phyloP scores from a whole-genome alignment of 2,888 invertebrate genomes.

The Torymus aiolomorphi region DNA sequence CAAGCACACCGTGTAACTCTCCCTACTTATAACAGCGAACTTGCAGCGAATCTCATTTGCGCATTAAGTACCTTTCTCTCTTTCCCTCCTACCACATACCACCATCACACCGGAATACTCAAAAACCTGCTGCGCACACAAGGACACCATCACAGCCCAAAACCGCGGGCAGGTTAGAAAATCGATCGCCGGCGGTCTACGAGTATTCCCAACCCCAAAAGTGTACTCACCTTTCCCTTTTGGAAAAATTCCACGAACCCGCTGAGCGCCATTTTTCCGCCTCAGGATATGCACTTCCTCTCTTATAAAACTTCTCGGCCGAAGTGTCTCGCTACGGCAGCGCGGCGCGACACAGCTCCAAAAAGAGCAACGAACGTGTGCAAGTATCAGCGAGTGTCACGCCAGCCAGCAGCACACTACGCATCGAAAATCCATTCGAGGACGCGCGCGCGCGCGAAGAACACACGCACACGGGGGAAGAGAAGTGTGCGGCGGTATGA shows the following conservation, averaged over 20 bases:
- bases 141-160: no score
- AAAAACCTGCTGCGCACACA: no score
- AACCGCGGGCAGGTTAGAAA: constrained; percentile 21
- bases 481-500: background rate
- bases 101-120: no score
- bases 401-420: background rate
- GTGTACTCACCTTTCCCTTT: constrained; percentile 82
- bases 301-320: background rate
- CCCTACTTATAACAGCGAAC: no score
- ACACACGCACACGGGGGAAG: constrained; percentile 3
- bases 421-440: constrained; percentile 45
- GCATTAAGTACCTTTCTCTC: no score
- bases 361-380: constrained; percentile 21
- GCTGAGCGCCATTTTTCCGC: constrained; percentile 79
- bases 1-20: no score
- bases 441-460: background rate
- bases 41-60: no score
- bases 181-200: constrained; percentile 26
- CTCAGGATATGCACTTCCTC: no score
- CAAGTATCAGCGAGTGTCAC: no score
- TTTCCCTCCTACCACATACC: no score
- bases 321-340: background rate
- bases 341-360: background rate
- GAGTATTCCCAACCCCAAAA: background rate
- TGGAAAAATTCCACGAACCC: constrained; percentile 87